Conservation (phyloP, 2,888 invertebrate species). For the Drosophila cognata region DNA sequence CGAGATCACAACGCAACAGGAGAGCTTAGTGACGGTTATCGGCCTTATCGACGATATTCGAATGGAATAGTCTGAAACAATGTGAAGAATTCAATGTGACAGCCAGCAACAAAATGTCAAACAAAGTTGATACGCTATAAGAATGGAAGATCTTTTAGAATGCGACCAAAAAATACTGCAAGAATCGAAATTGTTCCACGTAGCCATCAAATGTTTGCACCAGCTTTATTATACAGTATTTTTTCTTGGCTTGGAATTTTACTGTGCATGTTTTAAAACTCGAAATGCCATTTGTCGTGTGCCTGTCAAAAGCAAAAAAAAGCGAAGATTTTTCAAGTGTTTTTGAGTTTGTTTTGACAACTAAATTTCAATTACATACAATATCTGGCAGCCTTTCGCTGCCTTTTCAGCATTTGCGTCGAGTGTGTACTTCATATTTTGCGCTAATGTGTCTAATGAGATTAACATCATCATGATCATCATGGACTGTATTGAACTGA, state of each 20-base stretch:
- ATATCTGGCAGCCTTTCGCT: slow-evolving; percentile 26
- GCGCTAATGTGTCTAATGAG: slow-evolving; percentile 43
- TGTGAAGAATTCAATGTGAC: background rate
- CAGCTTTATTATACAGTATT: background rate
- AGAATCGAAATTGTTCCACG: background rate
- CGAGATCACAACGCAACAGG: background rate
- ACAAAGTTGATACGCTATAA: background rate
- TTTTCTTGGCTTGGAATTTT: slow-evolving; percentile 6
- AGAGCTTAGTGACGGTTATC: background rate
- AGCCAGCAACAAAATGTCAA: background rate
- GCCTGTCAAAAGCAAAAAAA: slow-evolving; percentile 43
- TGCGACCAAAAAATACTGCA: background rate
- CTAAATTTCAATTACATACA: slow-evolving; percentile 48
- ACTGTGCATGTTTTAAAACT: slow-evolving; percentile 15
- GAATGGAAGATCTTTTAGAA: background rate
- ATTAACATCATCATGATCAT: slow-evolving; percentile 43
- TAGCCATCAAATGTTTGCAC: background rate
- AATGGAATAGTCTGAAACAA: background rate
- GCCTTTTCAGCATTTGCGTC: slow-evolving; percentile 16
- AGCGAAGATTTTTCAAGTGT: slow-evolving; percentile 38
- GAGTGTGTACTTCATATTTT: slow-evolving; percentile 9
- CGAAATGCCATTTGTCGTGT: slow-evolving; percentile 43
- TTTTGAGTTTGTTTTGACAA: slow-evolving; percentile 55
- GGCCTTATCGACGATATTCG: background rate
- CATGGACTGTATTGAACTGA: slow-evolving; percentile 35